A percentile compares a stretch with the other conserved stretches of the same genome.
Evolutionary conservation across 1,140 invertebrate genomes (phyloP).

Genomic region (Cardiocondyla obscurior): DNA sequence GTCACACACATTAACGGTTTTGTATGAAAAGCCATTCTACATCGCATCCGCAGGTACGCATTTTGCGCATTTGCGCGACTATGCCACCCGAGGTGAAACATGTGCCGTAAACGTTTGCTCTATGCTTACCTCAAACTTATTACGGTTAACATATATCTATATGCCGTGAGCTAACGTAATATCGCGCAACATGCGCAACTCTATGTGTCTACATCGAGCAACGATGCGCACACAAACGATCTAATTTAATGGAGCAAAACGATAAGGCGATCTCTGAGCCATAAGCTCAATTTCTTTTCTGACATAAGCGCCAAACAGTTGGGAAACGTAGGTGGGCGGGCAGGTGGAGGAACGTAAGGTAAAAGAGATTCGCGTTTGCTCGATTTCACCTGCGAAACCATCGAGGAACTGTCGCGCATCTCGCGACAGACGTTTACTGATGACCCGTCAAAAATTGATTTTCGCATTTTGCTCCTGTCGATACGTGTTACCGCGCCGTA

Average conservation of each 20-base stretch:
- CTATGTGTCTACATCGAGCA: background rate
- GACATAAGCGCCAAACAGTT: background rate
- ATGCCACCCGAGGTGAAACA: background rate
- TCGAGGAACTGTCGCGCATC: constrained; percentile 51
- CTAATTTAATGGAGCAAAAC: background rate
- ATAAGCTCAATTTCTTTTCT: background rate
- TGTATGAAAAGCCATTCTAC: background rate
- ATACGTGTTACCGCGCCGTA: constrained; percentile 62
- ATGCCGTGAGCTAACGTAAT: background rate
- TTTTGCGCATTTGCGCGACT: background rate
- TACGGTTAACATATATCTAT: background rate
- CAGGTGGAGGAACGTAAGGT: background rate
- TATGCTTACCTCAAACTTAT: constrained; percentile 23
- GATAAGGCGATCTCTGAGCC: constrained; percentile 11
- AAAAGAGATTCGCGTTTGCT: constrained; percentile 2
- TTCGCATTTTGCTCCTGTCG: constrained; percentile 62
- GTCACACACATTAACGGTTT: constrained; percentile 15
- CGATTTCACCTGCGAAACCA: constrained; percentile 28
- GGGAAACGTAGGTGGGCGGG: background rate
- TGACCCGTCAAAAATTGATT: constrained; percentile 70
- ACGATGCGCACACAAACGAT: background rate
- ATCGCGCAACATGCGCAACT: background rate
- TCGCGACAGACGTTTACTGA: constrained; percentile 59
- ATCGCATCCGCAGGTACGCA: background rate
- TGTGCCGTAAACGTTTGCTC: background rate